Evolutionary conservation across 2,797 vertebrate genomes (phyloP), one percentile per base, ranked within the genome.

Genomic region (Mastacembelus armatus): DNA sequence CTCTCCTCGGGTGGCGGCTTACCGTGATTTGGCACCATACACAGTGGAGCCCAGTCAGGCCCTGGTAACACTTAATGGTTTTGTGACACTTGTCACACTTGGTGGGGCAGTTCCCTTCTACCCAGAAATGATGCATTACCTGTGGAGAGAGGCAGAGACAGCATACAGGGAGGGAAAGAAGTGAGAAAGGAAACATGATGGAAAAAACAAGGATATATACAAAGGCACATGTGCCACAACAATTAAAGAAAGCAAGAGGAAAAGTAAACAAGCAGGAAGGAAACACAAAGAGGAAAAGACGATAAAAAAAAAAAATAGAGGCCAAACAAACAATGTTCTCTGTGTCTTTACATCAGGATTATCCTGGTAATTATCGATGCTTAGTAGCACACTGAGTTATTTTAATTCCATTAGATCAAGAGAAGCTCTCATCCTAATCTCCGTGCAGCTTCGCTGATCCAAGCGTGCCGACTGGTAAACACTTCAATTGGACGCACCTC

Each of bases 21-120:
- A 97, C 96, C 87, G 96, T 97, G 89, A 96, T 96, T 86, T 98
- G 96, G 94, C 96, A 98, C 96, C 96, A 98, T 78, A 96, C 96
- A 85, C 96, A 98, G 80, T 97, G 96, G 77, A 98, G 95, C 88
- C 97, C 96, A 35, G 96, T 96, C 89, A 98, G 90, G 76, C 96
- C 96, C 90, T 98, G 96, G 92, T 97, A 98, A 91, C 97, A 97
- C 85, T 98, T 98, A 81, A 98, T 94, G 69, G 95, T 96, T 95
- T 97, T 98, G 91, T 97, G 96, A 91, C 96, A 98, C 82, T 98
- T 97, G 87, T 97, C 95, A 88, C 96, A 98, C 90, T 96, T 98
- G 81, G 94, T 95, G 67, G 95, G 95, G 89, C 96, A 98, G 93
- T 98, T 99, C 83, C 96, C 96, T 91, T 97, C 95, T 71, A 96